Evolutionary conservation across 2,113 vertebrate species (phyloP).

Genomic region (Sinocyclocheilus anshuiensis): DNA sequence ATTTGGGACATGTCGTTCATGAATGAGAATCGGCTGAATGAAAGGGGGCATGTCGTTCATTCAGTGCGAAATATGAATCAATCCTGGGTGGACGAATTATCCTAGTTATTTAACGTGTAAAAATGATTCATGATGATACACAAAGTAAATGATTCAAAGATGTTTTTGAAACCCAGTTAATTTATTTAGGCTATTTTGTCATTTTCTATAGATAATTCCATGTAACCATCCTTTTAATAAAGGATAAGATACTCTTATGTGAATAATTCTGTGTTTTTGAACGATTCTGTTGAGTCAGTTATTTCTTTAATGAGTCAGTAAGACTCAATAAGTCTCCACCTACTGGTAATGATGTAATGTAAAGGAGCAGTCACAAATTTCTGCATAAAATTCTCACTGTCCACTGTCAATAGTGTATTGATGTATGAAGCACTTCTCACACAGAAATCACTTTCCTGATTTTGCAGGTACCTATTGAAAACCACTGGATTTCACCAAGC

Average conservation of each 20-base stretch:
- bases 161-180: not conserved
- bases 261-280: not conserved
- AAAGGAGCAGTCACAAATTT: not conserved
- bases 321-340: not conserved
- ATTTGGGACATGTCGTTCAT: not conserved
- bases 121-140: not conserved
- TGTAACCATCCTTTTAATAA: not conserved
- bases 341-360: not conserved
- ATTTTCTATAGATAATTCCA: not conserved
- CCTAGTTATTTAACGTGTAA: not conserved
- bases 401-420: not conserved
- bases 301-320: not conserved
- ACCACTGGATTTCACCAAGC: not conserved
- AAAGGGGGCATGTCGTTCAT: not conserved
- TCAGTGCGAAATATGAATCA: not conserved
- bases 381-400: not conserved
- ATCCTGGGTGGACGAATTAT: not conserved
- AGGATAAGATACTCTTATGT: not conserved
- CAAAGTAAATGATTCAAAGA: not conserved
- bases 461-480: not conserved
- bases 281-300: not conserved
- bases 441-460: not conserved
- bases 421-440: not conserved
- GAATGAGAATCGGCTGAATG: not conserved
- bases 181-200: not conserved